A percentile compares a stretch with the other conserved stretches of the same genome.
These are phyloP conservation scores for Oikopleura dioica DNA, from an alignment of 23 tunicate species.

Conservation along the genomic window DNA sequence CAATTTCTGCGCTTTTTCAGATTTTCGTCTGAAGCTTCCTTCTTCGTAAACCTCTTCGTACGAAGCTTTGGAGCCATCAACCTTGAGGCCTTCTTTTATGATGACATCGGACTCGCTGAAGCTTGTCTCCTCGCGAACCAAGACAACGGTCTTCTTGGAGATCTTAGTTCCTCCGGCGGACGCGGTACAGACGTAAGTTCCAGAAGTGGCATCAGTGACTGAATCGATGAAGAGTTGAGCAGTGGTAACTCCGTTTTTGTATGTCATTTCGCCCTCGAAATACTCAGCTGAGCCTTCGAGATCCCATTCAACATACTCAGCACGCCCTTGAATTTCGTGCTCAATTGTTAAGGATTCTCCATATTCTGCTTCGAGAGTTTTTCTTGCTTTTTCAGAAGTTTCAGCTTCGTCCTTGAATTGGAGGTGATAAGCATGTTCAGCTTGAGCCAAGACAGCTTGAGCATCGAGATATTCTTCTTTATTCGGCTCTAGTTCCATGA, in stretches of 20 bases:
- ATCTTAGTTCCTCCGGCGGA: not conserved
- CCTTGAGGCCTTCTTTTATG: not conserved
- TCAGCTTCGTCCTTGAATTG: too few relatives aligned
- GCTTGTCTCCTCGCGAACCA: not conserved
- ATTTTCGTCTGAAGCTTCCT: not conserved
- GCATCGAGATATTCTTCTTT: conserved; percentile 8
- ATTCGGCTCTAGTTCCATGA: not conserved
- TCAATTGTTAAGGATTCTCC: not conserved
- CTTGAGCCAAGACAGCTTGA: not conserved
- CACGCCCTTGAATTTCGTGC: not conserved
- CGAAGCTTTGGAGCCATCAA: not conserved
- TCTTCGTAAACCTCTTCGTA: conserved; percentile 10
- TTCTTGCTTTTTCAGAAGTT: not conserved
- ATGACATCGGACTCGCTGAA: too few relatives aligned
- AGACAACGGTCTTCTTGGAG: not conserved
- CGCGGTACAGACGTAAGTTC: conserved; percentile 4
- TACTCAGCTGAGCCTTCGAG: conserved; percentile 6
- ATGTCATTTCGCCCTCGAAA: conserved; percentile 1
- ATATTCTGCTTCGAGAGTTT: not conserved
- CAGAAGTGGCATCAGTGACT: not conserved
- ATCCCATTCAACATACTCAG: not conserved
- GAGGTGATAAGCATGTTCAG: not conserved
- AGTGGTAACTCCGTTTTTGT: not conserved
- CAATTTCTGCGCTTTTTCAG: not conserved
- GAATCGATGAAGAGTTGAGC: not conserved